Evolutionary conservation across 2,113 vertebrate genomes (phyloP), one percentile per base, ranked within the genome.

Genomic region (Microtus oregoni): DNA sequence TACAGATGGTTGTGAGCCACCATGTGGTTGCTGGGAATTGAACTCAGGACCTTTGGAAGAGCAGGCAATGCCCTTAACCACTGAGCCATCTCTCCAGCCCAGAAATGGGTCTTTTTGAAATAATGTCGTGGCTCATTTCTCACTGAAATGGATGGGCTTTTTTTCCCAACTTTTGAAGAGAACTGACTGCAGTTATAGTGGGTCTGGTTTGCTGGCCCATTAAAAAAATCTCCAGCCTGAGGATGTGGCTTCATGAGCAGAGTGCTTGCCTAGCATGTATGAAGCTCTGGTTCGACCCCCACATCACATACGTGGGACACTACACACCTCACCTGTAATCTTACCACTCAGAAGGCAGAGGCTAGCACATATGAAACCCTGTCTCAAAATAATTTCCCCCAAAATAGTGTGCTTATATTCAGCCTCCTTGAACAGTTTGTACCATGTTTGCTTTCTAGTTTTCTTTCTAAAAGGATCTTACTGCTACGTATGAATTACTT

Each of bases 391-490:
- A 17, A 32, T 17, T 32, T 50, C 28, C 35, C 5, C 76, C 22
- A 55, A 50, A 86, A 86, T 55, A 58, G 68, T 76, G 52, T 93
- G 83, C 91, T 96, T 26, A n/a, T 72, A 89, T 41, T 4, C 35
- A 86, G 26, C 50, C 75, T 89, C 41, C 68, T 91, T 79, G 63
- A 44, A 32, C 78, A 82, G 67, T 28, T 93, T 82, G 67, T 55
- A n/a, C 55, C 26, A n/a, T 24, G 38, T 13, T 85, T 93, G 41
- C 5, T 79, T 93, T 61, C 78, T 22, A 73, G 9, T 75, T 89
- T 94, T 94, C 35, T 88, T 91, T 87, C 63, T 83, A 78, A 90
- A 86, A 90, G 17, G 26, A 47, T 92, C 50, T 50, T 50, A 50
- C n/a, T 82, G 82, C 83, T 55, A 61, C 91, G 20, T 22, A 73